Evolutionary conservation across 2,113 vertebrate genomes (phyloP).

Genomic region (Archilochus colubris): DNA sequence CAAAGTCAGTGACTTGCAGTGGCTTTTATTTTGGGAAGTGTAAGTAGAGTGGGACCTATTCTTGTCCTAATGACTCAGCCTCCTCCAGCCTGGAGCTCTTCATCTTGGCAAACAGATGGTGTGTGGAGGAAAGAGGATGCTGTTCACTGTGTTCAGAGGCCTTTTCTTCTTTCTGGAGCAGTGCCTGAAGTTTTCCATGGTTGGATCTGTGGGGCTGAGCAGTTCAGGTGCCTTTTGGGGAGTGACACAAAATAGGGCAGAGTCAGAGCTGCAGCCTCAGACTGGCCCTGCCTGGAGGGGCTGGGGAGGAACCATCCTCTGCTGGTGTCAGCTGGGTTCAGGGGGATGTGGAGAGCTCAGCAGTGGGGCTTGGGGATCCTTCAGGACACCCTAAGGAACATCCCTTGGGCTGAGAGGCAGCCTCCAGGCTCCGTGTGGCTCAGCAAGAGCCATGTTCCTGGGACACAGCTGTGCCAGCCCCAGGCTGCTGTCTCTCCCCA

Average conservation of each 20-base stretch:
- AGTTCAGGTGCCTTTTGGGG: neutral
- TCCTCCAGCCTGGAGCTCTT: slow-evolving; percentile 2
- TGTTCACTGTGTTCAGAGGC: neutral
- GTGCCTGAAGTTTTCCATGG: neutral
- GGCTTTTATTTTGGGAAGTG: slow-evolving; percentile 39
- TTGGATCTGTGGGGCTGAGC: neutral
- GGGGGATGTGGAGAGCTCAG: accelerated
- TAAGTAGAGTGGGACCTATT: slow-evolving; percentile 42
- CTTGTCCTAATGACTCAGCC: slow-evolving; percentile 38
- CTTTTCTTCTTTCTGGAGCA: neutral
- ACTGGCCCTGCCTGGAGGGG: accelerated
- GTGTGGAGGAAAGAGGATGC: neutral
- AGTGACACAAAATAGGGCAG: neutral
- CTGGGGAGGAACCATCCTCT: accelerated
- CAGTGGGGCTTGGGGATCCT: accelerated
- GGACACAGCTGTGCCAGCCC: neutral
- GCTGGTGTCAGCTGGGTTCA: neutral
- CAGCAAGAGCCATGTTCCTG: accelerated
- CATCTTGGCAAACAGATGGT: slow-evolving; percentile 54
- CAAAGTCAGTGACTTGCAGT: neutral
- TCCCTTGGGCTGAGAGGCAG: accelerated
- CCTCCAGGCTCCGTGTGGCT: accelerated
- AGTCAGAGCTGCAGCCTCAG: accelerated
- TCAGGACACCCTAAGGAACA: neutral
- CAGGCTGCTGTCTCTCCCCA: neutral